Evolutionary conservation across 2,888 invertebrate species (phyloP), one percentile per base, ranked within the genome.

Genomic region (Pegoplata infirma): DNA sequence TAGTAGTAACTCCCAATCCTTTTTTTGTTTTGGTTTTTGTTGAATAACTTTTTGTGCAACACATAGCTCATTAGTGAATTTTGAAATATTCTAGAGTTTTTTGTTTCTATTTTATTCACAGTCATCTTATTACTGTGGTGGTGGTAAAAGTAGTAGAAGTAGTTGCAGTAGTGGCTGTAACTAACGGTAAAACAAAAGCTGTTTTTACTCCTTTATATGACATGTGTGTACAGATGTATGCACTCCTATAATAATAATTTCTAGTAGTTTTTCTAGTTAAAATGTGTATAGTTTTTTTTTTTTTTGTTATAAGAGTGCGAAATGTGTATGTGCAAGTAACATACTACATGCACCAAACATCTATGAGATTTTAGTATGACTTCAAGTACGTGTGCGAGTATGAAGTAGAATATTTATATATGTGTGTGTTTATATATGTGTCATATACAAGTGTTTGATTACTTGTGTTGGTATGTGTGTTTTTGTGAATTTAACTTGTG

Each of bases 11-110:
- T 61, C 5, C 47, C 55, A 67, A 68, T 68, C 36, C 47, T 47
- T 59, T 61, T 61, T 49, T 49, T n/a, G n/a, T n/a, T n/a, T n/a
- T n/a, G n/a, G n/a, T n/a, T n/a, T n/a, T n/a, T 12, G 8, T 36
- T 47, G 36, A 19, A 32, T 32, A 66, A 56, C 61, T 46, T 67
- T 74, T 49, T 75, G 47, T 67, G 59, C 49, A 58, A 71, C 73
- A 71, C 76, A 81, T 82, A 83, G 85, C 87, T 87, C 87, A 87
- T 87, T 87, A 87, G 87, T 86, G 85, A 86, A 85, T 85, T 87
- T 86, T 85, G 83, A 84, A 21, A 68, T 68, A 61, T 61, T n/a
- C n/a, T n/a, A n/a, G n/a, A 84, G 82, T 81, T 49, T 63, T 61
- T 17, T 53, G 51, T 47, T 67, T 19, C n/a, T n/a, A n/a, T n/a